phyloP scores from a whole-genome alignment of 2,888 invertebrate genomes.

The Acrobasis suavella region DNA sequence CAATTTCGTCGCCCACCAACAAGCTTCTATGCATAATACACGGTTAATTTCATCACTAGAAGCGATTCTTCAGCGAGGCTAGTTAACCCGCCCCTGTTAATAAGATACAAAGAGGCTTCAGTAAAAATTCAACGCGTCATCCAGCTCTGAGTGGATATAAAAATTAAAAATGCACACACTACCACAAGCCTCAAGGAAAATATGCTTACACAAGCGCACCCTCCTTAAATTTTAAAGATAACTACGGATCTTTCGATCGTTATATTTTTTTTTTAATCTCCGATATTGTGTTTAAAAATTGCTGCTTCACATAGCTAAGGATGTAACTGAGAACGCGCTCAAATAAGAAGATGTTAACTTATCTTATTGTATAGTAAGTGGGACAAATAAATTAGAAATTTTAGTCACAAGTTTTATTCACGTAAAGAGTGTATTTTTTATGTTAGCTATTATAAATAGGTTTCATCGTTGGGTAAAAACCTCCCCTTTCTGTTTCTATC shows the following conservation, averaged over 20 bases:
- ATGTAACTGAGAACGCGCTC: too few species aligned
- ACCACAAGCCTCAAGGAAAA: constrained; percentile 71
- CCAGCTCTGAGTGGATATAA: constrained; percentile 63
- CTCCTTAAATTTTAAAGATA: constrained; percentile 57
- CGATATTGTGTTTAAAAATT: not conserved
- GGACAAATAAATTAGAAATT: too few species aligned
- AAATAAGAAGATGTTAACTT: too few species aligned
- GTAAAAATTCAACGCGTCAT: constrained; percentile 78
- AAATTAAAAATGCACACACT: constrained; percentile 66
- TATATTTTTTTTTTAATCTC: constrained; percentile 16
- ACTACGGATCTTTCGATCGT: constrained; percentile 29
- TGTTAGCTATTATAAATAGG: too few species aligned
- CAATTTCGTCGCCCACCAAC: not conserved
- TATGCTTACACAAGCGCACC: constrained; percentile 55
- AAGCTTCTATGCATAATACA: constrained; percentile 17
- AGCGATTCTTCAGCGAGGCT: constrained; percentile 27
- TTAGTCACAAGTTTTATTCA: too few species aligned
- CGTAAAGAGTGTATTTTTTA: too few species aligned
- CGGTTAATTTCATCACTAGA: constrained; percentile 13
- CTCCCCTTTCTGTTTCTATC: too few species aligned
- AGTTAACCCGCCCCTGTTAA: constrained; percentile 65
- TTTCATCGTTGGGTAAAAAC: too few species aligned
- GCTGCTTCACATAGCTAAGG: too few species aligned
- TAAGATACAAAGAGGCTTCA: constrained; percentile 70
- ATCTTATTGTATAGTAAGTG: too few species aligned